Conservation (phyloP, 2,888 invertebrate species). For the Watsonalla cultraria region DNA sequence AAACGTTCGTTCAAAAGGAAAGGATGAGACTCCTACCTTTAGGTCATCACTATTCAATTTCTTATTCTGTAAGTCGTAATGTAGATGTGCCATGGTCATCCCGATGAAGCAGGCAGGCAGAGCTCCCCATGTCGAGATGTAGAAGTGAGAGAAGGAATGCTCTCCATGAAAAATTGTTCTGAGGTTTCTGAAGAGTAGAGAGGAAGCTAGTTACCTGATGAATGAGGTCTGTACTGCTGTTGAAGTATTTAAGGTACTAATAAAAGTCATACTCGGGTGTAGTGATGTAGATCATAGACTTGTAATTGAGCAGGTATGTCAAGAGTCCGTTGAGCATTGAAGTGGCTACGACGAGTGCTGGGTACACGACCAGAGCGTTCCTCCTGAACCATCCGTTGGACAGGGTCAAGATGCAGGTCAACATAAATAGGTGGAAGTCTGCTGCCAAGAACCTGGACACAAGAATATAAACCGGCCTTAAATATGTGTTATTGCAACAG, state of each 20-base stretch:
- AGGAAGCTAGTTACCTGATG: neutral
- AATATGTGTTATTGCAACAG: too few species aligned
- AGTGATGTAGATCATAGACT: slow-evolving; percentile 7
- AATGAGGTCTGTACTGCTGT: neutral
- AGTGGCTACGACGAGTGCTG: slow-evolving; percentile 9
- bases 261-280: slow-evolving; percentile 22
- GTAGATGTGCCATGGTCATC: slow-evolving; percentile 10
- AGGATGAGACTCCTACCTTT: slow-evolving; percentile 2
- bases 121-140: slow-evolving; percentile 14
- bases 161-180: slow-evolving; percentile 3
- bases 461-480: neutral
- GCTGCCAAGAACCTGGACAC: slow-evolving; percentile 23
- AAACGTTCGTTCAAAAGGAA: too few species aligned
- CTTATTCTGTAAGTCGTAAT: slow-evolving; percentile 10
- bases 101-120: slow-evolving; percentile 14
- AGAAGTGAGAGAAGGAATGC: slow-evolving; percentile 8
- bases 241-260: too few species aligned
- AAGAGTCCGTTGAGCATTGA: slow-evolving; percentile 11
- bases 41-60: slow-evolving; percentile 7
- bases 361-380: slow-evolving; percentile 17
- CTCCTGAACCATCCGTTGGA: neutral
- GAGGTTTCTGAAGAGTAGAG: slow-evolving; percentile 2
- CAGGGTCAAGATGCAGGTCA: slow-evolving; percentile 19
- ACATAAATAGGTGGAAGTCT: slow-evolving; percentile 25
- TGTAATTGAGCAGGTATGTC: slow-evolving; percentile 14